Evolutionary conservation across 2,888 invertebrate genomes (phyloP).

Genomic region (Linnaemya tessellans): DNA sequence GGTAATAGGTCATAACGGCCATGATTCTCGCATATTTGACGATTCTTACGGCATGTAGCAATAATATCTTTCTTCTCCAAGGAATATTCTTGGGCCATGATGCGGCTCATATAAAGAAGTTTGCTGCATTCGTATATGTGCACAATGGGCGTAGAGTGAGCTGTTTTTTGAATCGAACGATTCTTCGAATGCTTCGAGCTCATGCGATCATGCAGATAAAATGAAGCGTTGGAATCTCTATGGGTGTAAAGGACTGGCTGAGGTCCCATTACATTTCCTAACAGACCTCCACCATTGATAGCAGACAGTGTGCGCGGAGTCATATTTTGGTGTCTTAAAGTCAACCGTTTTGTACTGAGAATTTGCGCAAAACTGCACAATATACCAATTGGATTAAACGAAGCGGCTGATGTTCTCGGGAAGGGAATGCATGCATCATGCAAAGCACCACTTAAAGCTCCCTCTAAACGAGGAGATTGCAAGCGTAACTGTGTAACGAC

Average conservation of each 20-base stretch:
- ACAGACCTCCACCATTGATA: constrained; percentile 84
- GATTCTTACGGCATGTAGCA: constrained; percentile 92
- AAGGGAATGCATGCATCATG: constrained; percentile 94
- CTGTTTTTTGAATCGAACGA: constrained; percentile 81
- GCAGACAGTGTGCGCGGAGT: constrained; percentile 92
- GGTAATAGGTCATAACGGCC: constrained; percentile 93
- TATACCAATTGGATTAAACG: constrained; percentile 94
- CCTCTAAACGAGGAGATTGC: constrained; percentile 83
- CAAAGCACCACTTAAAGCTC: constrained; percentile 82
- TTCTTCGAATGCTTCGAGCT: constrained; percentile 81
- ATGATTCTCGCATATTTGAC: constrained; percentile 88
- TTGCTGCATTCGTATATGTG: constrained; percentile 82
- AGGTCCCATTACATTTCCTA: constrained; percentile 83
- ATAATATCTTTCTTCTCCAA: constrained; percentile 83
- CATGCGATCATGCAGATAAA: constrained; percentile 90
- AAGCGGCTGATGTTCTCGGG: constrained; percentile 96
- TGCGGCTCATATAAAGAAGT: constrained; percentile 91
- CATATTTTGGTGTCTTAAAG: constrained; percentile 88
- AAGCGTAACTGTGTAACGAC: constrained; percentile 81
- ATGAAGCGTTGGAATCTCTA: constrained; percentile 87
- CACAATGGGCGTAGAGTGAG: constrained; percentile 78
- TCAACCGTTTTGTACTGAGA: constrained; percentile 87
- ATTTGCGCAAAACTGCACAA: constrained; percentile 94
- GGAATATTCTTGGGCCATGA: constrained; percentile 92
- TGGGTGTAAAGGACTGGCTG: constrained; percentile 80